Conservation (phyloP, 2,113 vertebrate species). For the Lepidothrix coronata region DNA sequence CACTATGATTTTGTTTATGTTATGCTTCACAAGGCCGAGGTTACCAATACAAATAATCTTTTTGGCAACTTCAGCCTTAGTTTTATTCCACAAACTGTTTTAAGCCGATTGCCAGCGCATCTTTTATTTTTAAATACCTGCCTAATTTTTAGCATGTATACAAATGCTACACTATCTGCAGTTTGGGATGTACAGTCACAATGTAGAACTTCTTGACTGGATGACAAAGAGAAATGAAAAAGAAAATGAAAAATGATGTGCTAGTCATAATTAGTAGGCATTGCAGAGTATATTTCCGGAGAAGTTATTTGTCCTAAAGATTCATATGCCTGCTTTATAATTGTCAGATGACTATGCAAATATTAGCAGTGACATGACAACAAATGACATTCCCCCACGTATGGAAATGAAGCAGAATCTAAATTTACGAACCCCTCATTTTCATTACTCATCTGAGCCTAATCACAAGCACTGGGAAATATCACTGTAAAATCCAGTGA, state of each 20-base stretch:
- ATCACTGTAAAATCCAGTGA: neutral
- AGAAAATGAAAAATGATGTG: neutral
- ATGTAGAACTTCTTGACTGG: neutral
- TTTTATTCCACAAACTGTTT: neutral
- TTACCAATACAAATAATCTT: neutral
- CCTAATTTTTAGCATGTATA: neutral
- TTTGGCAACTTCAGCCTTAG: neutral
- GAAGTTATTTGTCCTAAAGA: constrained; percentile 14
- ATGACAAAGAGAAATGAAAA: neutral
- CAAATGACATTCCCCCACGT: neutral
- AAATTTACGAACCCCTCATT: neutral
- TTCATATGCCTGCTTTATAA: neutral
- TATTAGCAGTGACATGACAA: constrained; percentile 32
- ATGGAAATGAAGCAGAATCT: constrained; percentile 7
- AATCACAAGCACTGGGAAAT: constrained; percentile 7
- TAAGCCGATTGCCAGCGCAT: neutral
- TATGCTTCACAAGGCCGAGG: neutral
- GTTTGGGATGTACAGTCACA: neutral
- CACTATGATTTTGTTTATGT: neutral
- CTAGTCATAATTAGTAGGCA: constrained; percentile 4
- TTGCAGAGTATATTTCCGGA: neutral
- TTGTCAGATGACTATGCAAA: constrained; percentile 45
- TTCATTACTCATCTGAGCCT: constrained; percentile 24
- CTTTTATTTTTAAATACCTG: neutral
- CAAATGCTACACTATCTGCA: neutral